Percentiles rank a stretch among this genome's conserved stretches.
phyloP scores from a whole-genome alignment of 1,140 invertebrate genomes.

The Ceratoteleas bidentatus region DNA sequence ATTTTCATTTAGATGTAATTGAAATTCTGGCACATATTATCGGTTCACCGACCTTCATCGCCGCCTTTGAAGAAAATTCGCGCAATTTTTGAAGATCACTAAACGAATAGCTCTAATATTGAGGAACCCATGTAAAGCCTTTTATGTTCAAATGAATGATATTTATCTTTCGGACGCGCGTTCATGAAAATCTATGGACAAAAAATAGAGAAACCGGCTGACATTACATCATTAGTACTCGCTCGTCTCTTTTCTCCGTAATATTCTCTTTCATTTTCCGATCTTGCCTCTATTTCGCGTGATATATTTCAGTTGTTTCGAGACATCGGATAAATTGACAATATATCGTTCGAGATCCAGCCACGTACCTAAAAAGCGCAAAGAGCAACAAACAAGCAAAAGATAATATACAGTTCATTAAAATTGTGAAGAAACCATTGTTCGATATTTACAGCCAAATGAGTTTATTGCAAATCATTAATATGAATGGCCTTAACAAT shows the following conservation, averaged over 20 bases:
- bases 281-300: constrained; percentile 19
- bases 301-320: constrained; percentile 1
- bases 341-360: background rate
- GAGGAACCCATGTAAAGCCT: constrained; percentile 13
- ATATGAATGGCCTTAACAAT: too few species aligned
- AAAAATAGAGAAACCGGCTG: constrained; percentile 72
- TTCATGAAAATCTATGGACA: constrained; percentile 63
- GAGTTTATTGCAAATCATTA: too few species aligned
- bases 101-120: constrained; percentile 7
- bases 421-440: too few species aligned
- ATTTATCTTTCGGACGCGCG: constrained; percentile 24
- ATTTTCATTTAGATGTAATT: too few species aligned
- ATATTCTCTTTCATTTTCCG: constrained; percentile 50
- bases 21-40: too few species aligned
- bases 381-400: too few species aligned
- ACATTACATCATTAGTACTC: constrained; percentile 73
- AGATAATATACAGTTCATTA: too few species aligned
- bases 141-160: constrained; percentile 13
- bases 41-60: too few species aligned
- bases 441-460: too few species aligned
- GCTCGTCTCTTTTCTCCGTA: constrained; percentile 49
- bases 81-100: constrained; percentile 5
- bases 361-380: too few species aligned
- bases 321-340: constrained; percentile 4
- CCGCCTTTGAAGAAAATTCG: background rate